Evolutionary conservation across 2,888 invertebrate genomes (phyloP), one percentile per base, ranked within the genome.

Genomic region (Peribatodes rhomboidaria): DNA sequence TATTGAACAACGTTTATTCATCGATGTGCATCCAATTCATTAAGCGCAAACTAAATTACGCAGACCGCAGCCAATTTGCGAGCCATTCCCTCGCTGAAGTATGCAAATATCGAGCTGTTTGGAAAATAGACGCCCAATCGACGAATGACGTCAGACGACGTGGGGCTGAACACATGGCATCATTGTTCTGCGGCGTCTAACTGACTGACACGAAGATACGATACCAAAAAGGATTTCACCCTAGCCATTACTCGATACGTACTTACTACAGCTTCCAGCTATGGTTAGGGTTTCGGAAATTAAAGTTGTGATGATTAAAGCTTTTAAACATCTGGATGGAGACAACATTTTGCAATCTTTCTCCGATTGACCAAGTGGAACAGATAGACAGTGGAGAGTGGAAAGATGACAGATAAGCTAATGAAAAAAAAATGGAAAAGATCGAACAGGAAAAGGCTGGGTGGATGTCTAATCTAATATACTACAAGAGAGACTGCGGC

Each of bases 101-200:
- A 77, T 80, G 81, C 72, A 75, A 81, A 80, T 82, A 67, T 74
- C 61, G 73, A 74, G 67, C 72, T 70, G 74, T 76, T 76, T 76
- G 74, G 74, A 70, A 76, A 79, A 79, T 80, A 76, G 74, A 74
- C 65, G 70, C 65, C 71, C 74, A 47, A 66, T 62, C 70, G 74
- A 74, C 70, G 62, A 69, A 47, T 65, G 56, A 55, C 52, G 59
- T 54, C 47, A 68, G 61, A 56, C 68, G 60, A 22, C 61, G 56
- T 52, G 33, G 58, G 68, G 65, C 67, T 54, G 68, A 74, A 74
- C 77, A 81, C 73, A 80, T 79, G 80, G 77, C 76, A 70, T 75
- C 74, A 79, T 79, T 79, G 76, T 70, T 68, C n/a, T 53, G 33
- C 18, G 37, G 46, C 35, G 72, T 72, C 74, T 73, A 69, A 70